Base-by-base conservation (phyloP, 2,888 invertebrate species). In the Galerucella calmariensis region DNA sequence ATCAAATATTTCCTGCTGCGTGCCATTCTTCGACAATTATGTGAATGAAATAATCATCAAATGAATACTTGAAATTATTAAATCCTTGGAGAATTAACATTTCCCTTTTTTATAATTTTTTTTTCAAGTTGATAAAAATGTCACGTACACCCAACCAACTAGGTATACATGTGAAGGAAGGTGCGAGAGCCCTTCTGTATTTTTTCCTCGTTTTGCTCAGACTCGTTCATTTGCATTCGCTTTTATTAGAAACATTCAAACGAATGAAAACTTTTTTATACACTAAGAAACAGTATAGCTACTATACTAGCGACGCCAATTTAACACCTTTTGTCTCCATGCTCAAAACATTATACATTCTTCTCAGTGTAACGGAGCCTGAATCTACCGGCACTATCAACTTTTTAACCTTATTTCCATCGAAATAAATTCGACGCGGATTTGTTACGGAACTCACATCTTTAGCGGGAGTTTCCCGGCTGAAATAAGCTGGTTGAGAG, bases 191-290 rank as follows among this genome's bases (percentile, higher is more conserved):
- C 79, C 79, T 79, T 73, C 58, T 73, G 63, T 75, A 78, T 78
- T 79, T 78, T 77, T 80, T 77, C 77, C 76, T 74, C 79, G 76
- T 79, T 79, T 78, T 74, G 81, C 81, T 83, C 81, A 79, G 80
- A 79, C 80, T 82, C 83, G 76, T 84, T 85, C 86, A 86, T 86
- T 86, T 86, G 85, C 85, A 86, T 86, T 82, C 83, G 82, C 83
- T 77, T 78, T 83, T 84, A 85, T 85, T 85, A 84, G 83, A 82
- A 67, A n/a, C 72, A 72, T 24, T 58, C 66, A 72, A 66, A 67
- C 35, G 67, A 59, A 72, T 51, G 72, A 46, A 48, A 46, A 51
- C 66, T 48, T 72, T 44, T 6, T 58, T 1, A 2, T 66, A 72
- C 72, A 72, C 72, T 59, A 27, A 53, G 48, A 78, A 78, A 70